Base-by-base conservation (phyloP, 2,888 invertebrate species). In the Caenorhabditis afra region DNA sequence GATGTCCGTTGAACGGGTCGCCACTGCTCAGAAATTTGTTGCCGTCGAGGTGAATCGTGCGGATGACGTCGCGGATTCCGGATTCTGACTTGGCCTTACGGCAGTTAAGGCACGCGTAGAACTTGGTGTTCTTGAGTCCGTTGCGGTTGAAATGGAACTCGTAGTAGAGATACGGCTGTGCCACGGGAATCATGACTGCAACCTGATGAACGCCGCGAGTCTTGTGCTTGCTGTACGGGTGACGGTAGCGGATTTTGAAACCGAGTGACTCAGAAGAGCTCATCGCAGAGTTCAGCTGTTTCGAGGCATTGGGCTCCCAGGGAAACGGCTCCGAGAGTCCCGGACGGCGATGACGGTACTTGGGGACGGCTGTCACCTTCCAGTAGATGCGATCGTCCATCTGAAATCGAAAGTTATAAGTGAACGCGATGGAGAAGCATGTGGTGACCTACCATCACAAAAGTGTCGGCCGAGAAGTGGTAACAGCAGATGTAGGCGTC, bases 1-100 rank as follows among this genome's bases (percentile, higher is more conserved):
- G 85, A 59, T 85, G 85, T 11, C 85, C 85, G 20, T 37, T 39
- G 53, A 85, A 83, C 14, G 85, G 83, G 62, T 85, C 85, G 10
- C 74, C 76, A 22, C 55, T 71, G 39, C 83, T 85, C 41, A 85
- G 29, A 39, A 85, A 71, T 50, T 66, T 73, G 52, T 57, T 49
- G n/a, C 76, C 79, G 20, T 81, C 73, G 1, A 85, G 70, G 59
- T 81, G 83, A 58, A 85, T 82, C 29, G 85, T 85, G 23, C 83
- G 58, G 35, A 85, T 78, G 3, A 82, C 82, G 44, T 85, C 85
- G n/a, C 83, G 80, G 50, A 81, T 76, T 16, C 70, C 58, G 23
- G 83, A 81, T 35, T 83, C 82, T 11, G 62, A 58, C 53, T 85
- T 85, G 0, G 83, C 81, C 59, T 83, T 85, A 10, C 83, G 68